These are phyloP conservation scores for Carposina sasakii DNA, from an alignment of 1,140 invertebrate genomes.

Conservation along the genomic window DNA sequence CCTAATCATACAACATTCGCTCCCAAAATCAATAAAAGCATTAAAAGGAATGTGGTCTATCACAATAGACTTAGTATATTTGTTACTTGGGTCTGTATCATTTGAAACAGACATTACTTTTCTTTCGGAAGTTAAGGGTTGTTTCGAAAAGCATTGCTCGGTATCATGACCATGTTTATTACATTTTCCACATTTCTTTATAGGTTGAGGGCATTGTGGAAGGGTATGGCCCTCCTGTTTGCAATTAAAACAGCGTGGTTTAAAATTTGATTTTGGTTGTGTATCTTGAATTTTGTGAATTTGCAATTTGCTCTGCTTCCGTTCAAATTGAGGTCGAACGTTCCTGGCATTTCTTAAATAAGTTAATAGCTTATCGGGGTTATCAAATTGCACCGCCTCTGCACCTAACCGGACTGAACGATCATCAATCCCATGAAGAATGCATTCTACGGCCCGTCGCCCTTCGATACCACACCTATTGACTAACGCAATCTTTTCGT, in stretches of 20 bases:
- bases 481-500: constrained; percentile 7
- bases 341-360: constrained; percentile 1
- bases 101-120: constrained; percentile 4
- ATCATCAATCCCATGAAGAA: constrained; percentile 2
- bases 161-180: constrained; percentile 4
- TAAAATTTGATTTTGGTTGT: neutral
- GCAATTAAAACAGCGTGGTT: constrained; percentile 10
- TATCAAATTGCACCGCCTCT: constrained; percentile 5
- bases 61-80: constrained; percentile 9
- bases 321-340: neutral
- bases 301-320: neutral
- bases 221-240: constrained; percentile 4
- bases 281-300: neutral
- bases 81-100: neutral
- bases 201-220: neutral
- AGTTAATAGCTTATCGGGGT: constrained; percentile 1
- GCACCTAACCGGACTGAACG: constrained; percentile 5
- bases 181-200: constrained; percentile 10
- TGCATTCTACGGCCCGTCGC: constrained; percentile 7
- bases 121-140: constrained; percentile 6
- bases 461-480: constrained; percentile 10
- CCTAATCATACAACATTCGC: constrained; percentile 12
- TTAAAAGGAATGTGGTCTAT: constrained; percentile 2
- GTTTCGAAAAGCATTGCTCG: constrained; percentile 5
- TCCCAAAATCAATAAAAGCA: constrained; percentile 15